Evolutionary conservation across 2,113 vertebrate species (phyloP).

Genomic region (Hypanus sabinus): DNA sequence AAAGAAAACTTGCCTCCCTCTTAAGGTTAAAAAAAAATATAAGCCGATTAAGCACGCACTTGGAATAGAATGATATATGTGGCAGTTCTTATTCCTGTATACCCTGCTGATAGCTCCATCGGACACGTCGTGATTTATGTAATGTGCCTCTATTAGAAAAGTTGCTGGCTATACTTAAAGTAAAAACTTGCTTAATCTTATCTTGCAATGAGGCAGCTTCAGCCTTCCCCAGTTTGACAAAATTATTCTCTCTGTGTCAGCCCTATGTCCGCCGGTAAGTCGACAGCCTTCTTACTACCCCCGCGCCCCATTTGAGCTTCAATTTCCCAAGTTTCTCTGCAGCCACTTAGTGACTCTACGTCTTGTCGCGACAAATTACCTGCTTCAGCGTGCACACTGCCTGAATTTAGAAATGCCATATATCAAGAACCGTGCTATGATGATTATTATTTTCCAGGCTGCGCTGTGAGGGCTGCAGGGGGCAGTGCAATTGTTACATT

Average conservation of each 20-base stretch:
- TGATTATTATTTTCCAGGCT: background rate
- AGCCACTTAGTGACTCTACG: background rate
- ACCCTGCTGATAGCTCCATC: background rate
- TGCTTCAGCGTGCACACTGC: background rate
- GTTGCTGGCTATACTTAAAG: background rate
- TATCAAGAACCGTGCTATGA: background rate
- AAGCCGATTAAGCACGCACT: background rate
- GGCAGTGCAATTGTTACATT: background rate
- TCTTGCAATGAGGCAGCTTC: background rate
- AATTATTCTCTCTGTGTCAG: background rate
- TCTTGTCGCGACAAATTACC: background rate
- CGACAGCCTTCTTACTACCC: background rate
- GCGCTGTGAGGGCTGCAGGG: background rate
- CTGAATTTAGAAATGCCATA: background rate
- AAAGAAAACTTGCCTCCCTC: too few relatives aligned
- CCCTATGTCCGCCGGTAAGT: background rate
- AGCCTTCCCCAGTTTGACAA: background rate
- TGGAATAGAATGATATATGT: background rate
- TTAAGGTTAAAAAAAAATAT: background rate
- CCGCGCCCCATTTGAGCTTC: background rate
- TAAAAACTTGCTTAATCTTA: background rate
- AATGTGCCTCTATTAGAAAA: background rate
- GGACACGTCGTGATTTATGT: background rate
- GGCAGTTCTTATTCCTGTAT: background rate
- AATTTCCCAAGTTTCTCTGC: background rate